Evolutionary conservation across 2,888 invertebrate species (phyloP).

Genomic region (Parnassius glacialis): DNA sequence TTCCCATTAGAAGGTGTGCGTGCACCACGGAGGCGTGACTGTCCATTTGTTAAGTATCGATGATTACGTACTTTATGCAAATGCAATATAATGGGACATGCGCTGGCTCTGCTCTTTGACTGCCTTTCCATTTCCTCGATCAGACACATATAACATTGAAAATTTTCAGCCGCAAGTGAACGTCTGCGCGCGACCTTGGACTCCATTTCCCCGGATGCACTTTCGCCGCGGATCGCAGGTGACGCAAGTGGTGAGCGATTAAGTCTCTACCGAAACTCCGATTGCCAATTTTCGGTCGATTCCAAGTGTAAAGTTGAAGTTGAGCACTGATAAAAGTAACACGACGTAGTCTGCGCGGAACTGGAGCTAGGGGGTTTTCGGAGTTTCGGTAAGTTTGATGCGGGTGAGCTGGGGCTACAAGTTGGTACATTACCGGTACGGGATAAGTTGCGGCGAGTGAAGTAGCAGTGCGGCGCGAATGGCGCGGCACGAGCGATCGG

Average conservation of each 20-base stretch:
- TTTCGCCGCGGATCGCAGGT: constrained; percentile 29
- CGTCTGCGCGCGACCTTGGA: constrained; percentile 31
- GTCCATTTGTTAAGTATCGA: not conserved
- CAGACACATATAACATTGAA: not conserved
- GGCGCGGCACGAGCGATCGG: constrained; percentile 57
- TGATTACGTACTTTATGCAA: not conserved
- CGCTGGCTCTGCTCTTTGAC: not conserved
- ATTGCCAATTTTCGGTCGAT: not conserved
- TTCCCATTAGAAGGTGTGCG: not conserved
- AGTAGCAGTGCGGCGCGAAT: constrained; percentile 32
- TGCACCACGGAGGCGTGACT: not conserved
- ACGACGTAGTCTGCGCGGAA: constrained; percentile 1
- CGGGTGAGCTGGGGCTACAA: constrained; percentile 30
- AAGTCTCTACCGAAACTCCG: constrained; percentile 10
- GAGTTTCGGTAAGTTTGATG: constrained; percentile 29
- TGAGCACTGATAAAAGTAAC: constrained; percentile 26
- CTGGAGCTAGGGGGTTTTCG: constrained; percentile 15
- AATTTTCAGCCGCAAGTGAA: constrained; percentile 28
- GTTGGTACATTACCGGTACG: constrained; percentile 58
- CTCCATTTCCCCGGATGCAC: constrained; percentile 33
- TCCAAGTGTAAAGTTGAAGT: not conserved
- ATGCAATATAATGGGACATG: not conserved
- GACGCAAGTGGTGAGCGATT: constrained; percentile 13
- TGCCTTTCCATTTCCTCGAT: not conserved
- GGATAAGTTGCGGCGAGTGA: constrained; percentile 35